Conservation (phyloP, 2,888 invertebrate genomes). For the Diarsia rubi region DNA sequence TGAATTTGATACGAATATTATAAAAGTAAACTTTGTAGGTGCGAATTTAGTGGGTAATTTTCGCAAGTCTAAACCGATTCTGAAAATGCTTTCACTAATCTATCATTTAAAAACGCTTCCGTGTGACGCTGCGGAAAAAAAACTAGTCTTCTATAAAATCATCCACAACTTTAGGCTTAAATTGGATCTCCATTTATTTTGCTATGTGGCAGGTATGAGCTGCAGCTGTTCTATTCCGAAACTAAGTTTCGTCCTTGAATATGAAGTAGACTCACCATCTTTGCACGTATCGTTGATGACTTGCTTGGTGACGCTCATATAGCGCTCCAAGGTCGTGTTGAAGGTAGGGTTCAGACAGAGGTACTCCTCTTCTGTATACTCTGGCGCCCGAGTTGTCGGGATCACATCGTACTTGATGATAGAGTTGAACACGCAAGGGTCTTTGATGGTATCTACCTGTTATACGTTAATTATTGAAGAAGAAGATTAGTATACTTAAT, state of each 20-base stretch:
- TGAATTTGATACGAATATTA: too few relatives aligned
- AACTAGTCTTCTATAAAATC: not conserved
- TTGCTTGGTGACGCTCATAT: conserved; percentile 81
- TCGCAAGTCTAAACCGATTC: not conserved
- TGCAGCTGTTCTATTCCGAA: not conserved
- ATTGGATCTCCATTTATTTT: not conserved
- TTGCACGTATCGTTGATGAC: conserved; percentile 82
- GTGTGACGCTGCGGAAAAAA: not conserved
- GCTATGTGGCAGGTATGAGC: not conserved
- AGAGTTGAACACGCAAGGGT: conserved; percentile 85
- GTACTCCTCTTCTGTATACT: conserved; percentile 83
- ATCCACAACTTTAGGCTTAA: not conserved
- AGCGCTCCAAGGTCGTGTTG: conserved; percentile 82
- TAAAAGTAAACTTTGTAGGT: too few relatives aligned
- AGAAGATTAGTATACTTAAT: not conserved
- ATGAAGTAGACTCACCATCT: conserved; percentile 73
- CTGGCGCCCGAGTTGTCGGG: conserved; percentile 74
- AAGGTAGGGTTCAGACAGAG: conserved; percentile 82
- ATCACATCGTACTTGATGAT: conserved; percentile 85
- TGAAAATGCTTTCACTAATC: not conserved
- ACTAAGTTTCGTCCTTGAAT: not conserved
- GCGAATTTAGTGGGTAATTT: not conserved
- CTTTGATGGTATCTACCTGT: conserved; percentile 77
- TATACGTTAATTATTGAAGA: not conserved
- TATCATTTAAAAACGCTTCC: not conserved